Evolutionary conservation across 2,888 invertebrate genomes (phyloP).

Genomic region (Pristionchus exspectatus): DNA sequence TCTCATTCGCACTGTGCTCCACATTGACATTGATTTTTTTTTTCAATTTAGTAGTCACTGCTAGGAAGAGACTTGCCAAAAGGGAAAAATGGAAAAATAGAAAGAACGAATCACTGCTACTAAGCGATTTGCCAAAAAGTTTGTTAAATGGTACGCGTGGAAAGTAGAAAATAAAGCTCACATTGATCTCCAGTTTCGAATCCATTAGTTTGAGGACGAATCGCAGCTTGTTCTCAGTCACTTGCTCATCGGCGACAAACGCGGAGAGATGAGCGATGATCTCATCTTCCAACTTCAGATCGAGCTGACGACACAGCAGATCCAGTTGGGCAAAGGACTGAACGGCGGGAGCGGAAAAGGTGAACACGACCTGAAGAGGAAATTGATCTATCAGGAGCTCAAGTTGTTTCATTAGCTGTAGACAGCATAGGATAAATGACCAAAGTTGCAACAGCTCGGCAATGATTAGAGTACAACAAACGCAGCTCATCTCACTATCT

Average conservation of each 20-base stretch:
- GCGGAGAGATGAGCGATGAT: constrained; percentile 70
- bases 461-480: too few species aligned
- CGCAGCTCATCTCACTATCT: too few species aligned
- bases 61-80: too few species aligned
- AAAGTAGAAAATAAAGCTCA: constrained; percentile 30
- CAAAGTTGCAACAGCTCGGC: background rate
- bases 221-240: constrained; percentile 64
- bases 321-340: constrained; percentile 16
- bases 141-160: too few species aligned
- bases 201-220: constrained; percentile 63
- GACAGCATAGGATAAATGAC: too few species aligned
- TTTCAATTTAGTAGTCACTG: too few species aligned
- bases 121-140: too few species aligned
- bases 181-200: constrained; percentile 68
- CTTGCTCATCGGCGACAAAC: constrained; percentile 67
- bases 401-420: background rate
- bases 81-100: too few species aligned
- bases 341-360: constrained; percentile 28
- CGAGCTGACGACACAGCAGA: constrained; percentile 55
- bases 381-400: background rate
- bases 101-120: too few species aligned
- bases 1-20: too few species aligned
- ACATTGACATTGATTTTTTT: too few species aligned
- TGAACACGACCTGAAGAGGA: constrained; percentile 37
- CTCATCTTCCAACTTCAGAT: constrained; percentile 66